These are phyloP conservation scores for Xiphophorus maculatus DNA, from an alignment of 2,113 vertebrate species.

Conservation along the genomic window DNA sequence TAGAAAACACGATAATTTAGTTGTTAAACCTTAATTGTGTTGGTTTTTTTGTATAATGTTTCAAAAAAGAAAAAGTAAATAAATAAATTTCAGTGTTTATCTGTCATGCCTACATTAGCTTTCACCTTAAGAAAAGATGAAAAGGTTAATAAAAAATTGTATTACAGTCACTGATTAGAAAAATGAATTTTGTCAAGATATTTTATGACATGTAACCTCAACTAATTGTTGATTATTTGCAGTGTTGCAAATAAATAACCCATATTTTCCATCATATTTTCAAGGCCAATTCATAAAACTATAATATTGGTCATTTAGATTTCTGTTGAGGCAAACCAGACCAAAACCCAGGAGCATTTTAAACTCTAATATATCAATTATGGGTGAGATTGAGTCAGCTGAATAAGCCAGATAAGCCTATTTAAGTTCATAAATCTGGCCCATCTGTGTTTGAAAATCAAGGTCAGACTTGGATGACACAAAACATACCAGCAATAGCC, in stretches of 20 bases:
- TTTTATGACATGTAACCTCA: neutral
- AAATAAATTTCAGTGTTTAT: neutral
- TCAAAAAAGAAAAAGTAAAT: neutral
- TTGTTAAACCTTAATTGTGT: neutral
- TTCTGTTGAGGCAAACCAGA: too few species aligned
- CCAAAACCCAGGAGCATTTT: neutral
- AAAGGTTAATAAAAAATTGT: neutral
- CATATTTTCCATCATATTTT: neutral
- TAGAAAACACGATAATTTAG: neutral
- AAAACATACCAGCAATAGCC: neutral
- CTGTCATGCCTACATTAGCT: too few species aligned
- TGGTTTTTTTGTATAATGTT: neutral
- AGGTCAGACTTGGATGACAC: neutral
- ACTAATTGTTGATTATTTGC: too few species aligned
- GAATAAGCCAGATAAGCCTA: neutral
- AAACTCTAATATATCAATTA: neutral
- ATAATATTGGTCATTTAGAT: too few species aligned
- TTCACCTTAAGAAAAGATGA: neutral
- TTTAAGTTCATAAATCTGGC: neutral
- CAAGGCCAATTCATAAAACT: neutral
- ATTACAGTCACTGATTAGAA: neutral
- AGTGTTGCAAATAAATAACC: too few species aligned
- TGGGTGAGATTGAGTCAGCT: neutral
- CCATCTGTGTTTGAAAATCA: neutral
- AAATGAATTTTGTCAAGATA: neutral